Conservation (phyloP, 1,140 invertebrate genomes). For the Heliconius hewitsoni region DNA sequence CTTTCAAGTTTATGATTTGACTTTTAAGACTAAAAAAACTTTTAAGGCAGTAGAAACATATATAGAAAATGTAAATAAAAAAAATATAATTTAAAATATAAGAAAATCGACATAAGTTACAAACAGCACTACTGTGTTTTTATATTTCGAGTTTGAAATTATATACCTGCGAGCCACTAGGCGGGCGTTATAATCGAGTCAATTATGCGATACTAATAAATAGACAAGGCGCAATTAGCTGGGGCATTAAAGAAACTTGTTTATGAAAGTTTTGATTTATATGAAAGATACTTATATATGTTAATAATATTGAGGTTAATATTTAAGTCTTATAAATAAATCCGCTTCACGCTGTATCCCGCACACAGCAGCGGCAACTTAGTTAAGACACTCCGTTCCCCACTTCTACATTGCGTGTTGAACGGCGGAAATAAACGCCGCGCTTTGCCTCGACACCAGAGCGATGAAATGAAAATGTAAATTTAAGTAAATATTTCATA, state of each 20-base stretch:
- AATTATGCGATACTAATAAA: conserved; percentile 69
- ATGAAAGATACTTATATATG: neutral
- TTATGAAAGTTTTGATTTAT: neutral
- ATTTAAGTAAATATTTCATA: too few species aligned
- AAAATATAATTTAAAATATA: neutral
- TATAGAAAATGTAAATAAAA: neutral
- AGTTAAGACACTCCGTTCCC: too few species aligned
- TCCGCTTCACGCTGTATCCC: too few species aligned
- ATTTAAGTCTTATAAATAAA: too few species aligned
- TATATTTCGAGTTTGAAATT: conserved; percentile 61
- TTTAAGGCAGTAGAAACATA: too few species aligned
- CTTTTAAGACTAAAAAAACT: too few species aligned
- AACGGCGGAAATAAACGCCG: too few species aligned
- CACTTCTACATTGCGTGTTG: too few species aligned
- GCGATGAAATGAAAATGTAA: too few species aligned
- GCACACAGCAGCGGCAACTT: too few species aligned
- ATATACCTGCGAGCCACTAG: conserved; percentile 41
- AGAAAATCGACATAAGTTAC: conserved; percentile 13
- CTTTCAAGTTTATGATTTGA: too few species aligned
- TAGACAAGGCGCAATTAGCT: conserved; percentile 65
- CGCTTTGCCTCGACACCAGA: too few species aligned
- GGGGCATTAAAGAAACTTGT: conserved; percentile 35
- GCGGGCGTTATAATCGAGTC: conserved; percentile 60
- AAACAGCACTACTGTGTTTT: conserved; percentile 12
- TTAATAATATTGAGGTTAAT: neutral